These are phyloP conservation scores for Sinhomidia bicolor DNA, from an alignment of 2,888 invertebrate genomes.

Conservation along the genomic window DNA sequence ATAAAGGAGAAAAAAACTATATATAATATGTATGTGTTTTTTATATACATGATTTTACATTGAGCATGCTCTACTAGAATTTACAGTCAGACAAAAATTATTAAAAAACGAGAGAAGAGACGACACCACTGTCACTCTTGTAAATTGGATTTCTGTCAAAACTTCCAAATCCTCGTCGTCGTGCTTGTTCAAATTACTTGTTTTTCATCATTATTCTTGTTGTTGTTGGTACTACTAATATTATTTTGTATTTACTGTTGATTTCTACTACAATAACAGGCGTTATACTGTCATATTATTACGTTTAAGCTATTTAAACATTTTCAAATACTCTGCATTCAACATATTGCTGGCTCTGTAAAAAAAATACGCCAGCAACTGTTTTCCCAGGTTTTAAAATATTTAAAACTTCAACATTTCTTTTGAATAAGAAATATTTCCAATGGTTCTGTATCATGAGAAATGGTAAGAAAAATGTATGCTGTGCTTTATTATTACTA, in stretches of 20 bases:
- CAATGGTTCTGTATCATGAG: neutral
- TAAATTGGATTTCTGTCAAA: conserved; percentile 81
- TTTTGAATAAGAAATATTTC: neutral
- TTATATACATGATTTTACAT: neutral
- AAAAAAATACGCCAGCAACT: no score
- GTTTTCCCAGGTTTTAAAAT: no score
- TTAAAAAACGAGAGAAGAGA: conserved; percentile 59
- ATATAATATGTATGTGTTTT: no score
- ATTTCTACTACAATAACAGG: neutral
- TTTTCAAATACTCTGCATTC: neutral
- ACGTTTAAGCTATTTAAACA: neutral
- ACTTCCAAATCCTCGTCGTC: conserved; percentile 75
- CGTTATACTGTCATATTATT: neutral
- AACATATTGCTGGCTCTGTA: no score
- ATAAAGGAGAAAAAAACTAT: neutral
- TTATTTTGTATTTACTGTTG: conserved; percentile 7
- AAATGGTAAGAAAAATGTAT: no score
- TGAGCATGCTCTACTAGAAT: no score
- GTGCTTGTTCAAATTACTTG: conserved; percentile 34
- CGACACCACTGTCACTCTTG: conserved; percentile 78
- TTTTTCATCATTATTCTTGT: conserved; percentile 34
- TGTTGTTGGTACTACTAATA: neutral
- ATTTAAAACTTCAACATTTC: neutral
- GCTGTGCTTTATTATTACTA: neutral
- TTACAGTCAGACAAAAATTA: conserved; percentile 11